phyloP scores from a whole-genome alignment of 2,888 invertebrate species.

The Sclerodermus sp. region DNA sequence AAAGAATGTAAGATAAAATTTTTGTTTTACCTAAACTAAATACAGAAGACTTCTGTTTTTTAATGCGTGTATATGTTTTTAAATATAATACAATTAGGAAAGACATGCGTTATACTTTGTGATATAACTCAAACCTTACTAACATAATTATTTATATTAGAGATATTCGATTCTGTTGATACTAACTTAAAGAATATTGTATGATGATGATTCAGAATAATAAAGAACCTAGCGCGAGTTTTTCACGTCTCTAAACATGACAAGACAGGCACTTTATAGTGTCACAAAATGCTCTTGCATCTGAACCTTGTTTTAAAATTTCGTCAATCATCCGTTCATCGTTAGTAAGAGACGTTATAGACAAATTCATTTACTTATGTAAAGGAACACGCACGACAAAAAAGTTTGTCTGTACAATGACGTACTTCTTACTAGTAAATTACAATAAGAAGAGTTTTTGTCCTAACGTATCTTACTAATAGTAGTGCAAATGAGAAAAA shows the following conservation, averaged over 20 bases:
- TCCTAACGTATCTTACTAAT: slow-evolving; percentile 33
- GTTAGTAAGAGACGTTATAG: slow-evolving; percentile 35
- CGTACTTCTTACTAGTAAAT: slow-evolving; percentile 34
- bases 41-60: slow-evolving; percentile 33
- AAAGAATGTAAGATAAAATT: slow-evolving; percentile 24
- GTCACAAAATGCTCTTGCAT: slow-evolving; percentile 53
- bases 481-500: slow-evolving; percentile 28
- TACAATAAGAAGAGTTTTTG: slow-evolving; percentile 24
- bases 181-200: slow-evolving; percentile 34
- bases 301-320: slow-evolving; percentile 51
- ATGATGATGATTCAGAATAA: slow-evolving; percentile 36
- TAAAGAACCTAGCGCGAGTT: slow-evolving; percentile 44
- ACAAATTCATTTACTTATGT: slow-evolving; percentile 33
- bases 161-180: slow-evolving; percentile 28
- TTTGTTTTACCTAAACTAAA: slow-evolving; percentile 30
- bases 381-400: slow-evolving; percentile 38
- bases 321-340: slow-evolving; percentile 42
- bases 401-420: slow-evolving; percentile 32
- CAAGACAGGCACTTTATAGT: slow-evolving; percentile 57
- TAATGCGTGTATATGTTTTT: slow-evolving; percentile 30
- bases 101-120: slow-evolving; percentile 37
- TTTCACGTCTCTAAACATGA: slow-evolving; percentile 51
- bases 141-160: slow-evolving; percentile 23
- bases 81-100: slow-evolving; percentile 47
- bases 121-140: slow-evolving; percentile 38